phyloP scores from a whole-genome alignment of 2,113 vertebrate genomes.

The Sporophila hypoxantha region DNA sequence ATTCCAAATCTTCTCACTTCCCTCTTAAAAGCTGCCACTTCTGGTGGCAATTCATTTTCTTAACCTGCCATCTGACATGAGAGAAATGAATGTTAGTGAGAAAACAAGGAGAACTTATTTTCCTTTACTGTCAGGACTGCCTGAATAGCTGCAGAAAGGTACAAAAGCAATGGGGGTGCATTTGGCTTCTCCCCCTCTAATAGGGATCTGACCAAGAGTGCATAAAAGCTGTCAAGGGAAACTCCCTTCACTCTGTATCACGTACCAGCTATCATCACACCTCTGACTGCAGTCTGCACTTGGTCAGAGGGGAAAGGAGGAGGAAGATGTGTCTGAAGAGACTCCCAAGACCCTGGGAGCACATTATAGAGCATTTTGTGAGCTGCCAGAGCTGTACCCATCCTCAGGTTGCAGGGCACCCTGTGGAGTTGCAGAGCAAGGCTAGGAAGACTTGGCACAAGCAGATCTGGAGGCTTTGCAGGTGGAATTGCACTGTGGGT shows the following conservation, averaged over 20 bases:
- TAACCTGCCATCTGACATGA: not conserved
- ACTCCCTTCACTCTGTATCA: not conserved
- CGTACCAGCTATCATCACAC: not conserved
- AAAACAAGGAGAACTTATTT: not conserved
- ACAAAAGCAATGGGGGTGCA: not conserved
- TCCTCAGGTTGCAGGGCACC: not conserved
- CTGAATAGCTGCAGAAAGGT: not conserved
- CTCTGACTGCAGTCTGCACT: not conserved
- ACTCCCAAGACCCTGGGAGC: not conserved
- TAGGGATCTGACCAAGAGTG: not conserved
- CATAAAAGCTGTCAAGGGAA: not conserved
- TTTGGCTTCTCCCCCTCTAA: not conserved
- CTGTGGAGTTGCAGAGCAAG: not conserved
- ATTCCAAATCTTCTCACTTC: slow-evolving; percentile 3
- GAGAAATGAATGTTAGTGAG: not conserved
- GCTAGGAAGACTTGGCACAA: not conserved
- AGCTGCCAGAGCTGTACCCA: not conserved
- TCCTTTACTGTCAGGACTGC: not conserved
- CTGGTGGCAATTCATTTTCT: not conserved
- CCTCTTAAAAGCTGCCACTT: not conserved
- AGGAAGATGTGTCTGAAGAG: not conserved
- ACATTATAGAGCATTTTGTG: not conserved
- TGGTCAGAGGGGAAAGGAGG: not conserved
- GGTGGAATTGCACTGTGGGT: not conserved
- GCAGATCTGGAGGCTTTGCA: not conserved